Evolutionary conservation across 2,888 invertebrate genomes (phyloP).

Genomic region (Euclidia mi): DNA sequence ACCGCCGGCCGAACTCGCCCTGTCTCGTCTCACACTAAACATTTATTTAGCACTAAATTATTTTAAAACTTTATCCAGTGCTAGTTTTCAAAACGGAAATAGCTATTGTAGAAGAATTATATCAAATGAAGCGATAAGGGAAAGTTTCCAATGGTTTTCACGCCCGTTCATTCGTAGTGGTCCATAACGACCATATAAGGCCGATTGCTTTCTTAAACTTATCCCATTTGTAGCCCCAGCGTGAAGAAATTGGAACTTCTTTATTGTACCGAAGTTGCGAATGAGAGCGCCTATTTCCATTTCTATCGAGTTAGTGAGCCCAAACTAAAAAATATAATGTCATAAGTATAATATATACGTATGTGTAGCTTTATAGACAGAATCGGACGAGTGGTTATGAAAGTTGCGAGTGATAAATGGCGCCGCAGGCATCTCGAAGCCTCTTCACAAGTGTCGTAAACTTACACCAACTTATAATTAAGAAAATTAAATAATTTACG

Average conservation of each 20-base stretch:
- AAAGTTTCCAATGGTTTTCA: constrained; percentile 84
- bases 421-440: constrained; percentile 60
- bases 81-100: constrained; percentile 58
- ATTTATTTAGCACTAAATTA: constrained; percentile 65
- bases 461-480: constrained; percentile 39
- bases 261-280: constrained; percentile 85
- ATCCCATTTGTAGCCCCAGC: constrained; percentile 85
- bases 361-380: constrained; percentile 31
- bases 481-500: constrained; percentile 43
- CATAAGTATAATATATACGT: constrained; percentile 50
- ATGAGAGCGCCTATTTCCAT: constrained; percentile 83
- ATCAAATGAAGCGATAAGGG: constrained; percentile 81
- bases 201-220: constrained; percentile 89
- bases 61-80: constrained; percentile 59
- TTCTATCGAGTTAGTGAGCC: constrained; percentile 79
- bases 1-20: constrained; percentile 66
- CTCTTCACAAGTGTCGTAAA: constrained; percentile 53
- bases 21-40: constrained; percentile 56
- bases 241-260: constrained; percentile 84
- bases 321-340: constrained; percentile 74
- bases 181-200: constrained; percentile 88
- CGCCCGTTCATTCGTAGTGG: constrained; percentile 81
- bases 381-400: constrained; percentile 65
- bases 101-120: constrained; percentile 74
- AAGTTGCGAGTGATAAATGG: constrained; percentile 72